Conservation (phyloP, 2,797 vertebrate genomes). For the Alauda arvensis region DNA sequence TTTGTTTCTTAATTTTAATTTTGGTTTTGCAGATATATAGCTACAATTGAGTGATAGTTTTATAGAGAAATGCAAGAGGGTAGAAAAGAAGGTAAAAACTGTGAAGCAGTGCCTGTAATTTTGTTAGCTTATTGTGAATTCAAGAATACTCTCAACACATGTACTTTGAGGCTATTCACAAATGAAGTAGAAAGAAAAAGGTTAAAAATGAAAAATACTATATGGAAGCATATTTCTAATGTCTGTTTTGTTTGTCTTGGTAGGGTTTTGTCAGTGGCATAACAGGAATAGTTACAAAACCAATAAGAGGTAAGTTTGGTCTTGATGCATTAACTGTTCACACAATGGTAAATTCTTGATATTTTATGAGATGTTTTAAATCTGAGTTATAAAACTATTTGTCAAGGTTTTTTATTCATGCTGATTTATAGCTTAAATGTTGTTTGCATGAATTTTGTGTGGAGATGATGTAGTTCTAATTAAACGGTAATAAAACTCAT, state of each 20-base stretch:
- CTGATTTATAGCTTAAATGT: not conserved
- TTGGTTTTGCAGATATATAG: not conserved
- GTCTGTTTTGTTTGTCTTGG: constrained; percentile 20
- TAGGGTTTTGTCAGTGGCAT: constrained; percentile 97
- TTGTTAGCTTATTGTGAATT: not conserved
- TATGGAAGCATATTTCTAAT: not conserved
- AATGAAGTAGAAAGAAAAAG: not conserved
- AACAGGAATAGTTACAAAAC: constrained; percentile 97
- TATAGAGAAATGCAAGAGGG: not conserved
- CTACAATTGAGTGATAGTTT: not conserved
- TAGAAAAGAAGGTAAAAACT: not conserved
- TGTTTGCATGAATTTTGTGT: not conserved
- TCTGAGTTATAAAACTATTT: not conserved
- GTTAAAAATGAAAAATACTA: not conserved
- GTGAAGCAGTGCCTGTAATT: not conserved
- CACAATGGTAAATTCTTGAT: not conserved
- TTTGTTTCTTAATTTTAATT: not conserved
- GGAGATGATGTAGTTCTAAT: not conserved
- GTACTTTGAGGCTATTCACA: not conserved
- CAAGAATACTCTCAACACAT: not conserved
- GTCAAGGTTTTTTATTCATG: not conserved
- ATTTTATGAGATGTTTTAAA: not conserved
- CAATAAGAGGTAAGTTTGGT: constrained; percentile 86
- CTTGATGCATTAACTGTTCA: not conserved
- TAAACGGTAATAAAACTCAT: not conserved